Base-by-base conservation (phyloP, 2,797 vertebrate genomes). In the Fringilla coelebs region DNA sequence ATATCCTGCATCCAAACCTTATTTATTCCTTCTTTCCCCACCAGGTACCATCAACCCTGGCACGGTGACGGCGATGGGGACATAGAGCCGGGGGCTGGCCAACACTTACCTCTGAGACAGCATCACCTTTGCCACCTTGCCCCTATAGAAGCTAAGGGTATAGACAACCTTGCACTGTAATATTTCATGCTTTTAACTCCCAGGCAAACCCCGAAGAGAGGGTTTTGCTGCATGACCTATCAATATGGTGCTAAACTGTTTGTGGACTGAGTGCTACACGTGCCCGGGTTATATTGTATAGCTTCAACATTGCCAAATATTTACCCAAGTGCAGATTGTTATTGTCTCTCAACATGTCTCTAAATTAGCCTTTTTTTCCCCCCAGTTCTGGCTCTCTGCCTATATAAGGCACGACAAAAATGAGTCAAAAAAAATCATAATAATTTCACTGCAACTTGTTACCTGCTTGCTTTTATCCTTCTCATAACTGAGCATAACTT, bases 201-300 rank as follows among this genome's bases (percentile, higher is more conserved):
- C 89, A 55, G 71, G 93, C 91, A 94, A 94, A 88, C 95, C 88
- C 77, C 45, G 80, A 98, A 97, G 94, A 93, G 95, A 93, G 95
- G 86, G 51, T 95, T 96, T 97, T 97, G 98, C 98, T 97, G 97
- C 98, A 98, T 97, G 97, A 98, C 97, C 97, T 96, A 82, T 98
- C 98, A 96, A 91, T 97, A 98, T 98, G 99, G 99, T 99, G 99
- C 99, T 99, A 99, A 97, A 95, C 40, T 97, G 96, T 98, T 97
- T 97, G 97, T 88, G 97, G 96, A 97, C 97, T 96, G 97, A 95
- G 92, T 91, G 91, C 97, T 94, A 93, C 96, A 71, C 46, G 92
- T 97, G 97, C 97, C 97, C 52, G 60, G 95, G 96, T 97, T 97
- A 92, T 96, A 96, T 88, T 90, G 84, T 97, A 94, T 94, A 94